phyloP scores from a whole-genome alignment of 2,888 invertebrate genomes.

The Vannuccia rotundouncinata region DNA sequence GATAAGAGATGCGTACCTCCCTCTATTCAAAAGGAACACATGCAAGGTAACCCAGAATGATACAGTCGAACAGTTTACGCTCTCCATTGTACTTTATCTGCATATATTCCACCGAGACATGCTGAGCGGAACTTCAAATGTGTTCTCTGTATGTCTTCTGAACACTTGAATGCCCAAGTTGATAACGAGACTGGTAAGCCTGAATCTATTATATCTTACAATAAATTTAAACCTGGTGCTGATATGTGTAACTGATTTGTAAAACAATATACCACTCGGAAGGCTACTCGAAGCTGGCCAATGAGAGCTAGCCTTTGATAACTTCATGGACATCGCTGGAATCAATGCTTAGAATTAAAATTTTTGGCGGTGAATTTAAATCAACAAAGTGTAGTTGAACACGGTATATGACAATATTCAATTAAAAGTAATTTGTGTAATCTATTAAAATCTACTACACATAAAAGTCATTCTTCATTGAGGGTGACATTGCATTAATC shows the following conservation, averaged over 20 bases:
- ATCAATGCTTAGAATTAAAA: slow-evolving; percentile 5
- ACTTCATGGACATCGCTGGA: not conserved
- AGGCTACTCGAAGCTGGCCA: not conserved
- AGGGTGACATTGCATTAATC: too few relatives aligned
- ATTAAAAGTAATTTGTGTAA: too few relatives aligned
- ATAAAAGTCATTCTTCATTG: too few relatives aligned
- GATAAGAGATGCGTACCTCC: slow-evolving; percentile 10
- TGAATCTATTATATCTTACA: slow-evolving; percentile 4
- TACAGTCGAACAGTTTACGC: not conserved
- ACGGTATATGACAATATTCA: too few relatives aligned
- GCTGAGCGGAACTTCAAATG: not conserved
- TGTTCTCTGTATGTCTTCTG: not conserved
- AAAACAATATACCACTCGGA: not conserved
- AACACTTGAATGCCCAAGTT: not conserved
- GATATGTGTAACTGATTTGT: not conserved
- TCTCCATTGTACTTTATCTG: not conserved
- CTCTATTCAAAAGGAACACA: too few relatives aligned
- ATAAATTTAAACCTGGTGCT: not conserved
- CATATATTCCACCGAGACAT: not conserved
- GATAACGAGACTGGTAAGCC: not conserved
- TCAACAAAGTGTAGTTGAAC: too few relatives aligned
- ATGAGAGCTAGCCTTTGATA: not conserved
- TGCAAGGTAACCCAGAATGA: not conserved
- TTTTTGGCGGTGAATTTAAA: too few relatives aligned
- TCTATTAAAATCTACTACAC: too few relatives aligned